These are phyloP conservation scores for Timandra comae DNA, from an alignment of 2,888 invertebrate species.

Conservation along the genomic window DNA sequence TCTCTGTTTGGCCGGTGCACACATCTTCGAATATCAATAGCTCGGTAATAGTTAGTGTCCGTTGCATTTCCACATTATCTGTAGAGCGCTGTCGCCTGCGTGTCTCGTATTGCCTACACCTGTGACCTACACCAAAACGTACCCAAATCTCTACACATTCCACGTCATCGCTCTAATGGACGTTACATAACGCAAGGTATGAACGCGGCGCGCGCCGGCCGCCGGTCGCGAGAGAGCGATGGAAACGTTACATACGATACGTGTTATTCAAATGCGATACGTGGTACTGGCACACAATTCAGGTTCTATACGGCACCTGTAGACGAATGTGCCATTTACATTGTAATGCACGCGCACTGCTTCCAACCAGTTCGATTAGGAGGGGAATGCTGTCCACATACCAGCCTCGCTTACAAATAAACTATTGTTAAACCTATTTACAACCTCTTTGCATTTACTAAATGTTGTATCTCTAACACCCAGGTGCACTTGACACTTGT, in stretches of 20 bases:
- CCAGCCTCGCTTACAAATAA: slow-evolving; percentile 18
- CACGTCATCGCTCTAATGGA: slow-evolving; percentile 22
- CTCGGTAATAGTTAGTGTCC: slow-evolving; percentile 23
- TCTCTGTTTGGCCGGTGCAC: no score
- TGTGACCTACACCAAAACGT: slow-evolving; percentile 47
- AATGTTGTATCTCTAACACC: slow-evolving; percentile 8
- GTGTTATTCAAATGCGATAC: slow-evolving; percentile 34
- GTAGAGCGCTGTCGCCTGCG: slow-evolving; percentile 54
- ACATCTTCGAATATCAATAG: no score
- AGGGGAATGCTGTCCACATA: slow-evolving; percentile 63
- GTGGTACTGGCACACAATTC: slow-evolving; percentile 41
- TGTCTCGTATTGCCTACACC: slow-evolving; percentile 60
- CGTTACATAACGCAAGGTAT: slow-evolving; percentile 25
- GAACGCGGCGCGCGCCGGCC: slow-evolving; percentile 12
- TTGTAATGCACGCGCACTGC: slow-evolving; percentile 64
- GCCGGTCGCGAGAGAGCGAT: slow-evolving; percentile 32
- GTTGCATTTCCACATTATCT: slow-evolving; percentile 49
- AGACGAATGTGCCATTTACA: slow-evolving; percentile 71
- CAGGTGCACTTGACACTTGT: no score
- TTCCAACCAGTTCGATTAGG: slow-evolving; percentile 66
- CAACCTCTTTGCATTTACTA: slow-evolving; percentile 9
- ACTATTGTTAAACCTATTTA: slow-evolving; percentile 17
- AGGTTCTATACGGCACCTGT: slow-evolving; percentile 65
- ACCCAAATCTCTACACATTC: slow-evolving; percentile 32
- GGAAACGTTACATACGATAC: slow-evolving; percentile 36